Conservation (phyloP, 2,113 vertebrate species). For the Clarias batrachus region DNA sequence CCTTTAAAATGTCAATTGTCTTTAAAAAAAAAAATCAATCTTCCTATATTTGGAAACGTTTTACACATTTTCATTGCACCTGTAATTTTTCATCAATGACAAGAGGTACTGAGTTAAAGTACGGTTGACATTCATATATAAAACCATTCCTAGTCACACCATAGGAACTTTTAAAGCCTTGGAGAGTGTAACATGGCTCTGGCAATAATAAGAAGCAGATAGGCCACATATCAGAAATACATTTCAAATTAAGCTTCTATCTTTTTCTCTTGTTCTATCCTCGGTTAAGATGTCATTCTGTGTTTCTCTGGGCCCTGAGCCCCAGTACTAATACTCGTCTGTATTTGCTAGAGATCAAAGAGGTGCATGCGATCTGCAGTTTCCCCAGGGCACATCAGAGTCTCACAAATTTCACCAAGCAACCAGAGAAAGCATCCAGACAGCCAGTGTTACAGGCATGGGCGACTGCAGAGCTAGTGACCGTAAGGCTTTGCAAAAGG, state of each 20-base stretch:
- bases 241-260: neutral
- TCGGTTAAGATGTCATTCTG: neutral
- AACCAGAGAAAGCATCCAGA: neutral
- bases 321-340: neutral
- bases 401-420: neutral
- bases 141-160: neutral
- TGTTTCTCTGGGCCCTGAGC: neutral
- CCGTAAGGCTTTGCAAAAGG: neutral
- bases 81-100: neutral
- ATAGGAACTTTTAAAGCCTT: neutral
- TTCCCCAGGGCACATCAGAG: neutral
- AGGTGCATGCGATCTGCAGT: too few relatives aligned
- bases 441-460: neutral
- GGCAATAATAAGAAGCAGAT: neutral
- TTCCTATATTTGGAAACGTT: neutral
- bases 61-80: neutral
- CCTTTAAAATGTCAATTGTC: neutral
- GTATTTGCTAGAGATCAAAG: constrained; percentile 4
- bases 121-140: neutral
- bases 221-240: neutral
- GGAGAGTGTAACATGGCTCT: neutral
- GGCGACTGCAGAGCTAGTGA: constrained; percentile 4
- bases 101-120: neutral
- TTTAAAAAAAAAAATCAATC: neutral
- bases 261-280: neutral